Base-by-base conservation (phyloP, 1,140 invertebrate species). In the Magallana angulata region DNA sequence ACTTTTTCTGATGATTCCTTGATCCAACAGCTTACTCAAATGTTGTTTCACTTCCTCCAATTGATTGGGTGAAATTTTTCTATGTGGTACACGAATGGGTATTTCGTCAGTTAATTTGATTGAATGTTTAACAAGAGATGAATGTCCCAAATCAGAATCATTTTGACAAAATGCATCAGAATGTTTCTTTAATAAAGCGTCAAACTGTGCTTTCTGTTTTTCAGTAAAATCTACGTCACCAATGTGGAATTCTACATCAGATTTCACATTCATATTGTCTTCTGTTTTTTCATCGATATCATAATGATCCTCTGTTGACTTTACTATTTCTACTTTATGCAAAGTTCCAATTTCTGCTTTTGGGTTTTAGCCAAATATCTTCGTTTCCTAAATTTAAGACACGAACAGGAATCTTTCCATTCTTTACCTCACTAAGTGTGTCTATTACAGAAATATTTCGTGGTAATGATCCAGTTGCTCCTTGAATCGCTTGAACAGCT, bases 31-130 rank as follows among this genome's bases (percentile, higher is more conserved):
- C 58, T 90, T 83, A 4, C 88, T 12, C 16, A 82, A 57, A 16
- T 82, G 81, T 57, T 82, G 81, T 57, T 82, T 82, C 0, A 91
- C 88, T 80, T 91, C 87, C 12, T 90, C 62, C n/a, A 89, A 36
- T 83, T 90, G 89, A 64, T 85, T 12, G 9, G 88, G 89, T 58
- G 90, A 89, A 4, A 90, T 88, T 36, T 87, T 30, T 0, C 84
- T 48, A 68, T 89, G 85, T 16, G 86, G 87, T 1, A 87, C n/a
- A 14, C 58, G 83, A 7, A 89, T 80, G 4, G 90, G 90, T 16
- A 81, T 64, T 1, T 86, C 84, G 85, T 89, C 86, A 12, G 76
- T 85, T 30, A 83, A 85, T 12, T 36, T 81, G 36, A 88, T 88
- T 4, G 12, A 56, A 56, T 82, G 81, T 18, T 36, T 36, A 36